Conservation (phyloP, 2,797 vertebrate genomes). For the Lagorchestes hirsutus region DNA sequence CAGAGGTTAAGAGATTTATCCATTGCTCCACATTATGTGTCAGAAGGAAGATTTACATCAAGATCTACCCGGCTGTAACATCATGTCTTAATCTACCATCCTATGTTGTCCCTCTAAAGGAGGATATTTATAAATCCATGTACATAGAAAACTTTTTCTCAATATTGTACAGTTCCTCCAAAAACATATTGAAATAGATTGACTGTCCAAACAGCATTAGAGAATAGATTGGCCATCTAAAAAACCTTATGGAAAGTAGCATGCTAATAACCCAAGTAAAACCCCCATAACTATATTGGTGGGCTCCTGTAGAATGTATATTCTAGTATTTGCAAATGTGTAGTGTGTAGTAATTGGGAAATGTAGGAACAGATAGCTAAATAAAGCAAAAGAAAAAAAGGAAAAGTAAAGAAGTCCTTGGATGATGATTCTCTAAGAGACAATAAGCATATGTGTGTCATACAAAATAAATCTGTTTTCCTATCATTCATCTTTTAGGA, state of each 20-base stretch:
- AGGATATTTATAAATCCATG: background rate
- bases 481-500: background rate
- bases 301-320: background rate
- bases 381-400: background rate
- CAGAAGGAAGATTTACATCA: background rate
- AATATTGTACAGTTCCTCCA: background rate
- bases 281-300: background rate
- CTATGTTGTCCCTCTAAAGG: background rate
- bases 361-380: background rate
- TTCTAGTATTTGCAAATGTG: background rate
- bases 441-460: background rate
- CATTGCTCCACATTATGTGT: too few relatives aligned
- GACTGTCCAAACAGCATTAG: background rate
- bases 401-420: background rate
- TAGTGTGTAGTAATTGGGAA: background rate
- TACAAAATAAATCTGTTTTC: background rate
- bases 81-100: background rate
- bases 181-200: background rate
- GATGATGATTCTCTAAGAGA: background rate
- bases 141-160: background rate
- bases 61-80: background rate
- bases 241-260: background rate
- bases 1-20: background rate
- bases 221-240: background rate
- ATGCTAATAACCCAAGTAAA: background rate